Conservation (phyloP, 2,797 vertebrate species). For the Sebastes nivosus region DNA sequence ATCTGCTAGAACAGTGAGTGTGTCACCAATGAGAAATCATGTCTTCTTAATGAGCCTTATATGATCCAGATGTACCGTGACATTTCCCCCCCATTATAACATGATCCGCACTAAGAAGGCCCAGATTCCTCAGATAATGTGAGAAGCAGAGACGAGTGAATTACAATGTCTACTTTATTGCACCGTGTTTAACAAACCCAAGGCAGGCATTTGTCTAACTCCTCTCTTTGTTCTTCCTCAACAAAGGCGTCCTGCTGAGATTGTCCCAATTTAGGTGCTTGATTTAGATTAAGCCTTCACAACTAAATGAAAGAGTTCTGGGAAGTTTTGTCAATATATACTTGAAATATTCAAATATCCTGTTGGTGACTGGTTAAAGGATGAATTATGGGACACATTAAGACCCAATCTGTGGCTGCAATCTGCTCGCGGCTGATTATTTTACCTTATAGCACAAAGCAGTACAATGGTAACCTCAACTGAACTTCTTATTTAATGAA, state of each 20-base stretch:
- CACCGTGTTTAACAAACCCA: conserved; percentile 10
- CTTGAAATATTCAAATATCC: conserved; percentile 3
- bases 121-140: neutral
- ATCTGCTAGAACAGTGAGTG: conserved; percentile 39
- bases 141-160: neutral
- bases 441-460: neutral
- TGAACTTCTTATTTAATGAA: conserved; percentile 7
- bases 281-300: neutral
- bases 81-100: conserved; percentile 6
- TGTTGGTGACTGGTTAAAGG: neutral
- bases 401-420: neutral
- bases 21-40: conserved; percentile 39
- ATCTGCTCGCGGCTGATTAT: neutral
- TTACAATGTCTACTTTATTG: conserved; percentile 6
- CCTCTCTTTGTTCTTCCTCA: conserved; percentile 21
- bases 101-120: neutral
- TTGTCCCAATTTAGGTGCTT: conserved; percentile 2
- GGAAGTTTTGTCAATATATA: neutral
- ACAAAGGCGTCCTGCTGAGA: conserved; percentile 20
- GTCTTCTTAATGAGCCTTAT: conserved; percentile 56
- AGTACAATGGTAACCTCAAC: neutral
- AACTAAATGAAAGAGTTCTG: neutral
- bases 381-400: neutral
- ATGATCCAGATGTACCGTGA: conserved; percentile 40
- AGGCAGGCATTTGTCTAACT: conserved; percentile 8